A percentile compares a stretch with the other conserved stretches of the same genome.
Conservation (phyloP, 2,888 invertebrate species). For the Zaprionus lineosus region DNA sequence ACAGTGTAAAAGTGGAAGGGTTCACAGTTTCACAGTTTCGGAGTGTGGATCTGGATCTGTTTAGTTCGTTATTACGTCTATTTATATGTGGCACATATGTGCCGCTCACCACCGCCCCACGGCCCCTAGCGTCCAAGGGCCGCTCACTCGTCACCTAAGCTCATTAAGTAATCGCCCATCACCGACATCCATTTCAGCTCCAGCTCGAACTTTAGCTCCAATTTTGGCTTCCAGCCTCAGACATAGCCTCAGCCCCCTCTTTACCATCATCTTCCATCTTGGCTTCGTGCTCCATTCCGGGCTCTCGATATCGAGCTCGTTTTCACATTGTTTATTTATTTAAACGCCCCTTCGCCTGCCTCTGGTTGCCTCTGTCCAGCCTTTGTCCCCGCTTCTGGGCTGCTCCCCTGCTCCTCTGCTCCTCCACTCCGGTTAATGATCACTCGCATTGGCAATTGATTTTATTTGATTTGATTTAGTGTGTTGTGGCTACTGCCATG, state of each 20-base stretch:
- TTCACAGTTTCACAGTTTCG: conserved; percentile 38
- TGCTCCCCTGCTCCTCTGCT: conserved; percentile 6
- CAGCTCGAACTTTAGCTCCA: conserved; percentile 23
- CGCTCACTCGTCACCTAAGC: conserved; percentile 55
- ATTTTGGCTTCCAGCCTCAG: not conserved
- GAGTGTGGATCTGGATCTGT: conserved; percentile 69
- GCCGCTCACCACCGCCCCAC: not conserved
- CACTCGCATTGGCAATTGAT: conserved; percentile 76
- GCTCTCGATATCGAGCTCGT: conserved; percentile 47
- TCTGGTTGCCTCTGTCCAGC: not conserved
- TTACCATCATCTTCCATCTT: conserved; percentile 20
- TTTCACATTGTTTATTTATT: conserved; percentile 73
- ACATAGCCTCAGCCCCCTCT: conserved; percentile 15
- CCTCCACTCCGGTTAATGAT: conserved; percentile 49
- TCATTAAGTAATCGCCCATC: conserved; percentile 73
- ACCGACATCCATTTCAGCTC: conserved; percentile 35
- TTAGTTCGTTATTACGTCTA: conserved; percentile 77
- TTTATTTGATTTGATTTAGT: conserved; percentile 68
- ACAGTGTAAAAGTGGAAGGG: no score
- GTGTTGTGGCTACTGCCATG: conserved; percentile 61
- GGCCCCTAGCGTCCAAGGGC: not conserved
- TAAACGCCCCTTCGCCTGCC: conserved; percentile 44
- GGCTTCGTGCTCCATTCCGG: not conserved
- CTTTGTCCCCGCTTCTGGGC: conserved; percentile 1
- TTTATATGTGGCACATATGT: conserved; percentile 65